Base-by-base conservation (phyloP, 1,140 invertebrate species). In the Drosophila lini region DNA sequence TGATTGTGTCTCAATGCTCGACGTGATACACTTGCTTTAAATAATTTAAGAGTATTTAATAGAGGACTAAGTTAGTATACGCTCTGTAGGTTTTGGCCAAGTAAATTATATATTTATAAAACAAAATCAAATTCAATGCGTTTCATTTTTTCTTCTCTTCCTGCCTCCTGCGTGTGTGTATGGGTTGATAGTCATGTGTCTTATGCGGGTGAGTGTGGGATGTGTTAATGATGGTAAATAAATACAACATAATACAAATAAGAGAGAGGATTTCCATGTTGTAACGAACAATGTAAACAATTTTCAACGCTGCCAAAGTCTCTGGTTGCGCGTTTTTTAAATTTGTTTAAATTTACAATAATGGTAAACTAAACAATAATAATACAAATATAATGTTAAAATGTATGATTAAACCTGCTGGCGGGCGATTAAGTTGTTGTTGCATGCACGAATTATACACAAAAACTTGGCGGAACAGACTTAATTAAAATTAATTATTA, bases 31-130 rank as follows among this genome's bases (percentile, higher is more conserved):
- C 31, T 63, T 60, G 65, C 53, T 34, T 75, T 84, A 78, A 89
- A 89, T 89, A 89, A 89, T 89, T 89, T 84, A 89, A 83, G 84
- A 89, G 84, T 89, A 89, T 89, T 89, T 47, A 89, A 89, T 81
- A 89, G 63, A 81, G 70, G 53, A 84, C 80, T 89, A 89, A 86
- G 84, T 89, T 79, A 79, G 78, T 89, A 89, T 89, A 89, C 81
- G 84, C 74, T 58, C 78, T 67, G 64, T 84, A 80, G 80, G 68
- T 83, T 89, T 53, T 78, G 81, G 81, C 81, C 67, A 85, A 78
- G 56, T 78, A 81, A 47, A 85, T 69, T 81, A 83, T 83, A 82
- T 71, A 76, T 84, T 80, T 80, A 82, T 84, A 79, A 84, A 84
- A 83, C 79, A 84, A 79, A 83, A 80, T 84, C 58, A 77, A 68